Evolutionary conservation across 2,113 vertebrate species (phyloP), one percentile per base, ranked within the genome.

Genomic region (Argyrosomus japonicus): DNA sequence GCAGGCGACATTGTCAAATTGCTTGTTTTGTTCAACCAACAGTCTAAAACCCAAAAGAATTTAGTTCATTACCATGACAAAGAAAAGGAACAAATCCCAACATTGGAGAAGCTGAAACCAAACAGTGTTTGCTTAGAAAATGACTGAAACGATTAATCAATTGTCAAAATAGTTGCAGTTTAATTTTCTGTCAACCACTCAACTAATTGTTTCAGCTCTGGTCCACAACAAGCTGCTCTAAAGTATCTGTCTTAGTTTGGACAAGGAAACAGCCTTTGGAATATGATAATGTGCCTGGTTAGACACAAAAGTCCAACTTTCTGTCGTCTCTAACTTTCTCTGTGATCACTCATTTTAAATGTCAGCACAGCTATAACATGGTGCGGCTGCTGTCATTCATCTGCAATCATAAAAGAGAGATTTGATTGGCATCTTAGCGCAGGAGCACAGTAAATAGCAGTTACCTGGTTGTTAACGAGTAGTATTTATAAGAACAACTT

Each of bases 331-430:
- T 19, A 65, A 70, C 76, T 50, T 70, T 68, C 27, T 40, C n/a
- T 40, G 43, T 69, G 15, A 70, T 71, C 11, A 21, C 45, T 70
- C 65, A 61, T 60, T 50, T 60, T 75, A 23, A 75, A 75, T 51
- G 73, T 21, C 53, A 72, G 18, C 65, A 17, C n/a, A 65, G 25
- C 32, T 29, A 47, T 77, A 27, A 65, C n/a, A 61, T 4, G 7
- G 23, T 6, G 7, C 83, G 76, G 68, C 43, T 45, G 71, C 23
- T 58, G 27, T 51, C 43, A 43, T 29, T 70, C 64, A 67, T 70
- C 43, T 29, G 23, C 60, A 27, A 76, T 80, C 65, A 76, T 70
- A 36, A 60, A 76, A 70, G 3, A 9, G 1, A 43, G 40, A 56
- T 62, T 57, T 57, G 36, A 74, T 73, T 62, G 36, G 68, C 3